Conservation (phyloP, 2,113 vertebrate genomes). For the Callithrix jacchus region DNA sequence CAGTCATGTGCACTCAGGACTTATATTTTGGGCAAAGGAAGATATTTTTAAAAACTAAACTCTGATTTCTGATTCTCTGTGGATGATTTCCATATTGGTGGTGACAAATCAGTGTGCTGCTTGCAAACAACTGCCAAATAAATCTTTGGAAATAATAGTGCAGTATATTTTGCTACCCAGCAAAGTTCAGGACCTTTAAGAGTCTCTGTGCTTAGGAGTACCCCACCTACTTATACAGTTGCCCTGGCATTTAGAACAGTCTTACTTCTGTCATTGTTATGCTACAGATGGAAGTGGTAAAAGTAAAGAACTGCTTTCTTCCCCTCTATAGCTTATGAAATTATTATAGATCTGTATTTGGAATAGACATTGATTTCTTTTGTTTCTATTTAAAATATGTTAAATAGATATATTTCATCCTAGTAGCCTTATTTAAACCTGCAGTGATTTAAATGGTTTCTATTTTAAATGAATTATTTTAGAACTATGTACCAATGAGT, state of each 20-base stretch:
- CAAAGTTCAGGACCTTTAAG: neutral
- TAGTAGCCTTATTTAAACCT: neutral
- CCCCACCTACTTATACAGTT: neutral
- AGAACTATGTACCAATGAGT: neutral
- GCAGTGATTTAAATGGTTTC: neutral
- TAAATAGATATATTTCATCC: neutral
- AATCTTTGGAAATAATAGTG: neutral
- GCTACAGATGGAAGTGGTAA: neutral
- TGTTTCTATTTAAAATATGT: constrained; percentile 25
- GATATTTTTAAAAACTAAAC: constrained; percentile 48
- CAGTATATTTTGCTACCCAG: neutral
- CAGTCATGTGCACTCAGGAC: neutral
- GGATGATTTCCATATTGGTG: neutral
- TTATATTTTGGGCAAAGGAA: constrained; percentile 20
- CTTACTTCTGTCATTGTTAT: neutral
- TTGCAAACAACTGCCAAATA: constrained; percentile 3
- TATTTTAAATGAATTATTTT: constrained; percentile 47
- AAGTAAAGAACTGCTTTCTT: neutral
- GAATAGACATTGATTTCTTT: constrained; percentile 33
- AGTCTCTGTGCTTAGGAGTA: neutral
- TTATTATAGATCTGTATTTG: neutral
- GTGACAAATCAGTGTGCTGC: neutral
- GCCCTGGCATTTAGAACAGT: neutral
- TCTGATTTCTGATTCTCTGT: constrained; percentile 31
- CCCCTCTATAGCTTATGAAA: neutral